phyloP scores from a whole-genome alignment of 2,888 invertebrate genomes.

The Podotricha telesiphe region DNA sequence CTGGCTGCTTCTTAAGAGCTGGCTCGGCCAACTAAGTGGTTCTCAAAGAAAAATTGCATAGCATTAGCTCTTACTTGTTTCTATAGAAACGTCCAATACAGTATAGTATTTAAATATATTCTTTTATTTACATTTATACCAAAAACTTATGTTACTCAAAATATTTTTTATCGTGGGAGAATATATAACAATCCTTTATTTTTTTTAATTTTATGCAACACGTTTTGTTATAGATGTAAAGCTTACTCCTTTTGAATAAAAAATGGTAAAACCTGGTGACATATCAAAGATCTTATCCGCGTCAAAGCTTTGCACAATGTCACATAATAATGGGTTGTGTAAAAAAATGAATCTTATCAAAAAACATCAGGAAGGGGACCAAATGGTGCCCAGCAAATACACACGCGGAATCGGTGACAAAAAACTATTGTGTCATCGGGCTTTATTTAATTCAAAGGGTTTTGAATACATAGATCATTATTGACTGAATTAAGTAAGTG shows the following conservation, averaged over 20 bases:
- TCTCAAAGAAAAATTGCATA: conserved; percentile 61
- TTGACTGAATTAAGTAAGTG: conserved; percentile 67
- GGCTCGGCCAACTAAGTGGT: conserved; percentile 58
- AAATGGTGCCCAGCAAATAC: conserved; percentile 68
- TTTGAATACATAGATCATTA: conserved; percentile 66
- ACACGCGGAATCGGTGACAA: conserved; percentile 63
- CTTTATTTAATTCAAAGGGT: conserved; percentile 72
- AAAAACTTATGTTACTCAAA: neutral
- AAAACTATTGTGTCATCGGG: conserved; percentile 62
- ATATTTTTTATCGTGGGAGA: conserved; percentile 25
- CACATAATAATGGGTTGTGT: conserved; percentile 70
- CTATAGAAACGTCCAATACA: neutral
- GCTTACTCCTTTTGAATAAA: conserved; percentile 72
- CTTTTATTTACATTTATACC: neutral
- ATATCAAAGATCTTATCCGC: conserved; percentile 80
- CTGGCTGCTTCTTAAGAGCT: conserved; percentile 58
- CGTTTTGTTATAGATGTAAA: conserved; percentile 66
- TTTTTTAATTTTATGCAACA: conserved; percentile 28
- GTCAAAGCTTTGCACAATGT: conserved; percentile 79
- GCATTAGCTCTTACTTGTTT: conserved; percentile 28
- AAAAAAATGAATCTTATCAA: conserved; percentile 77
- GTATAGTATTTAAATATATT: neutral
- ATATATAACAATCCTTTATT: conserved; percentile 6
- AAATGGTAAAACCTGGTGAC: conserved; percentile 74
- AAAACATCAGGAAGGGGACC: conserved; percentile 76